Percentiles rank a stretch among this genome's conserved stretches.
Conservation (phyloP, 2,113 vertebrate genomes). For the Crocuta crocuta region DNA sequence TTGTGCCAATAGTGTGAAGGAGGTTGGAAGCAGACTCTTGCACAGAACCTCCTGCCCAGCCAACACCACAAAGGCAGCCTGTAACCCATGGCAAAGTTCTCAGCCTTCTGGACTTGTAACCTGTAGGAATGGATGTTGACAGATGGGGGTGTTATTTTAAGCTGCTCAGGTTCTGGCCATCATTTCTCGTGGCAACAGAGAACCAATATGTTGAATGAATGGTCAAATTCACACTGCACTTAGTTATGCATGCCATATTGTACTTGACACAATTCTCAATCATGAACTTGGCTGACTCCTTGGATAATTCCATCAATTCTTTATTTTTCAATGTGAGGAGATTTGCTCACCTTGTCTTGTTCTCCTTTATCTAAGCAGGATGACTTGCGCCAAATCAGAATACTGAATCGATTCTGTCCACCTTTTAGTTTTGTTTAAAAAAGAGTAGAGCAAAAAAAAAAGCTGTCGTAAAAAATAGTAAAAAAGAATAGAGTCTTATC, state of each 20-base stretch:
- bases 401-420: background rate
- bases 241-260: background rate
- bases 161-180: background rate
- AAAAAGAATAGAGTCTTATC: background rate
- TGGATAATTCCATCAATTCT: background rate
- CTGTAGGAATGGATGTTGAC: background rate
- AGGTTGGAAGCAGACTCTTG: background rate
- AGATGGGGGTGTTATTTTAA: background rate
- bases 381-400: background rate
- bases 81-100: background rate
- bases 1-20: background rate
- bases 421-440: background rate
- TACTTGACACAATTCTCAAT: background rate
- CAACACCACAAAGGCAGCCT: background rate
- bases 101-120: background rate
- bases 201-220: background rate
- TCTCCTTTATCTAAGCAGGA: conserved; percentile 24
- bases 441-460: background rate
- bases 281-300: background rate
- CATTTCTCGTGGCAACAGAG: background rate
- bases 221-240: background rate
- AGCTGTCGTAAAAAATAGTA: background rate
- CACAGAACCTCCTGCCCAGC: background rate
- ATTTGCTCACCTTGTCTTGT: background rate
- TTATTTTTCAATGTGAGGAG: background rate